phyloP scores from a whole-genome alignment of 2,113 vertebrate genomes.

The Theristicus caerulescens region DNA sequence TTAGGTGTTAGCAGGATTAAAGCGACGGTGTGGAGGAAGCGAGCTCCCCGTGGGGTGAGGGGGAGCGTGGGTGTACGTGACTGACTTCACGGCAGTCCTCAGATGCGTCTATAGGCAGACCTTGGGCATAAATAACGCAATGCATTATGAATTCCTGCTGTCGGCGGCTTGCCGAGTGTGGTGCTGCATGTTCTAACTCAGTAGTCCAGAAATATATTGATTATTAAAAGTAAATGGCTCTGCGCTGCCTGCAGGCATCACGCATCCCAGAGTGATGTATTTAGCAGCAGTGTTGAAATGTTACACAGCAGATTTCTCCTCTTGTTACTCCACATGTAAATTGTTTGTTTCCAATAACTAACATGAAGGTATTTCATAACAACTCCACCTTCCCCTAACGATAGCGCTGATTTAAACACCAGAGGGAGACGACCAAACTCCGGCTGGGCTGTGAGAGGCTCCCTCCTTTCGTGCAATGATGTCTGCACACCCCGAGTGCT shows the following conservation, averaged over 20 bases:
- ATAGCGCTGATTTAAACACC: neutral
- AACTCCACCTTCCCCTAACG: neutral
- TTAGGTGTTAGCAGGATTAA: neutral
- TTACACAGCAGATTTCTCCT: neutral
- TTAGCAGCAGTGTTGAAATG: neutral
- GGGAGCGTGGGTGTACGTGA: neutral
- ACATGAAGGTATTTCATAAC: neutral
- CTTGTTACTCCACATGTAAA: neutral
- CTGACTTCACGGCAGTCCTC: neutral
- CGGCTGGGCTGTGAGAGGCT: neutral
- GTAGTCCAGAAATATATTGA: neutral
- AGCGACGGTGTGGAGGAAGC: neutral
- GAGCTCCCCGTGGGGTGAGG: neutral
- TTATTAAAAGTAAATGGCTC: neutral
- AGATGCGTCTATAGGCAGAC: neutral
- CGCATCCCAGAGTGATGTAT: neutral
- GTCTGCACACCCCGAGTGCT: neutral
- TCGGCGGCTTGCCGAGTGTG: neutral
- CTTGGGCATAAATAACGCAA: neutral
- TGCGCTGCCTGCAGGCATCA: neutral
- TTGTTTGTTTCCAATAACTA: neutral
- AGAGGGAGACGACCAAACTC: neutral
- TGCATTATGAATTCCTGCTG: neutral
- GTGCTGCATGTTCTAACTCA: neutral
- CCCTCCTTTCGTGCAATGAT: accelerated